Evolutionary conservation across 1,140 invertebrate genomes (phyloP), one percentile per base, ranked within the genome.

Genomic region (Microplitis demolitor): DNA sequence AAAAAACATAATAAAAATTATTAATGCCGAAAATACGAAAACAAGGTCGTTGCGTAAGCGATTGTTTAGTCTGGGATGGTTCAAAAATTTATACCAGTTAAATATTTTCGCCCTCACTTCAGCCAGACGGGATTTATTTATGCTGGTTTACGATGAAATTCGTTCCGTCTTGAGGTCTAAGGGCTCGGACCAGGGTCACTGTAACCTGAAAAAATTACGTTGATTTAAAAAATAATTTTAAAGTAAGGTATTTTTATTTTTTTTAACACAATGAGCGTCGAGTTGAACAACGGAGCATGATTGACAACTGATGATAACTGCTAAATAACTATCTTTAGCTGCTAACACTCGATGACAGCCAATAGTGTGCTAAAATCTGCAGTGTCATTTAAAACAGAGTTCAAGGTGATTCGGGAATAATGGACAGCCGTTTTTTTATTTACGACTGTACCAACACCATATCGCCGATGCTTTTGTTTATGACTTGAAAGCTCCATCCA

Each of bases 111-210:
- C 24, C 24, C 24, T 24, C 2, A 24, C 24, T 24, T 24, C 24
- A 24, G 24, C 24, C 24, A 24, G 24, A 24, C 24, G 24, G 24
- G 24, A 24, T 24, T 67, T 67, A 24, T 24, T 67, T 67, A 72
- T 67, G 71, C 66, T 51, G 16, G 31, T 67, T 72, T 67, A 73
- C 54, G 63, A 61, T 61, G 34, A 53, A 61, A 73, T 73, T 73
- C 64, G 71, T 73, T 73, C 63, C 66, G 64, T 37, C 54, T 66
- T 66, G 60, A 67, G 50, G 62, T 63, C 53, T 24, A 61, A 58
- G 33, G 16, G 4, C 13, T 54, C 45, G 6, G 13, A 13, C 45
- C 6, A 50, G 45, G 45, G 51, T 4, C 51, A 4, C 13, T 54
- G 13, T 54, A 54, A 11, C 13, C 13, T 3, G 4, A 54, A 24